Conservation (phyloP, 1,140 invertebrate species). For the Cyrtorhinus lividipennis region DNA sequence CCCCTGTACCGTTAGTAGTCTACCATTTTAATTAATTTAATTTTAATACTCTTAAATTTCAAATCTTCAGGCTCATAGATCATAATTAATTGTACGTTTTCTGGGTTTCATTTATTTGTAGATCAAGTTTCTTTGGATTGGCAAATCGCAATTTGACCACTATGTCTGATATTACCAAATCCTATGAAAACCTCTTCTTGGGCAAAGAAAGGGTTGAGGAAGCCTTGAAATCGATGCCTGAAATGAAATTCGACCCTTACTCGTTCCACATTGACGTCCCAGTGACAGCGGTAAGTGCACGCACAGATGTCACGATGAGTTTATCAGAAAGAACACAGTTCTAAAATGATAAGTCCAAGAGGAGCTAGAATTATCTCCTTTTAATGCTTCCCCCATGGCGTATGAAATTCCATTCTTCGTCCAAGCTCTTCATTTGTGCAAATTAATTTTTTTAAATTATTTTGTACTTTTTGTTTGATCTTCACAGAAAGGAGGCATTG, state of each 20-base stretch:
- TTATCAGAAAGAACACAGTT: no score
- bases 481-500: neutral
- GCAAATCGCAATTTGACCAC: constrained; percentile 13
- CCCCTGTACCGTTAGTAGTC: no score
- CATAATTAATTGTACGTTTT: neutral
- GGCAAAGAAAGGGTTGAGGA: constrained; percentile 8
- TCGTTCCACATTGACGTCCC: constrained; percentile 18
- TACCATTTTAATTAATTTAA: no score
- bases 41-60: no score
- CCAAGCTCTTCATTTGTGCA: no score
- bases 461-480: no score
- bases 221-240: constrained; percentile 9
- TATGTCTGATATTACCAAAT: constrained; percentile 13
- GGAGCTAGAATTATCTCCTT: no score
- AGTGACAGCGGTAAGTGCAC: neutral
- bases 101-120: neutral
- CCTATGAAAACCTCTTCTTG: constrained; percentile 2
- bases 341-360: no score
- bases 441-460: no score
- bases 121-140: neutral
- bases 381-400: no score
- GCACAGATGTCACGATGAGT: no score
- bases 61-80: neutral
- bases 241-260: constrained; percentile 11
- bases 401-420: no score